phyloP scores from a whole-genome alignment of 2,113 vertebrate species.

The Phalacrocorax carbo region DNA sequence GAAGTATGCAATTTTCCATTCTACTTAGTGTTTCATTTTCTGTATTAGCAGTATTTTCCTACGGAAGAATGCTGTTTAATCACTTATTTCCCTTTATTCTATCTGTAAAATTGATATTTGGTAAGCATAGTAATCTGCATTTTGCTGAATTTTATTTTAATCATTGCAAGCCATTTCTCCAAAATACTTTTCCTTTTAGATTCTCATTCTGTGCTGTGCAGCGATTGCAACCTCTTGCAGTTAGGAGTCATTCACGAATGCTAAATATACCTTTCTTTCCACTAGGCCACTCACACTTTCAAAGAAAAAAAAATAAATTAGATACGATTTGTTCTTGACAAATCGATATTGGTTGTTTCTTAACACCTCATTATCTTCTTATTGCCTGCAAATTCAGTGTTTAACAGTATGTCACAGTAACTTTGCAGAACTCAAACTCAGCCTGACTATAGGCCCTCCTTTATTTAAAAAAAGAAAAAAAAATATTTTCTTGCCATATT shows the following conservation, averaged over 20 bases:
- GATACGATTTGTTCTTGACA: background rate
- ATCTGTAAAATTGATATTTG: background rate
- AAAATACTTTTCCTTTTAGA: background rate
- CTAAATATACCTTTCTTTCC: background rate
- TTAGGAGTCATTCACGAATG: background rate
- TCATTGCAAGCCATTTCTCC: background rate
- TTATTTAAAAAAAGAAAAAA: background rate
- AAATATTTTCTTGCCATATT: background rate
- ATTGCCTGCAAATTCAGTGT: background rate
- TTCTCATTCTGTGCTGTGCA: background rate
- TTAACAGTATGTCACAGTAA: background rate
- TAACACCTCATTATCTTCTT: background rate
- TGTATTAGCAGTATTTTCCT: background rate
- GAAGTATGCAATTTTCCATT: background rate
- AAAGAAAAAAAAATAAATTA: background rate
- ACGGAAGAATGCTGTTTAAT: background rate
- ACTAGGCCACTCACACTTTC: background rate
- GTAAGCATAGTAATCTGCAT: background rate
- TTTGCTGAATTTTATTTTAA: background rate
- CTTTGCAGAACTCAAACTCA: background rate
- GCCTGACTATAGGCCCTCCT: too few relatives aligned
- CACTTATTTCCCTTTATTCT: background rate
- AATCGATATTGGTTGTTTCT: background rate
- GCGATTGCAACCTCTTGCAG: background rate
- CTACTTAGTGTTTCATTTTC: background rate